Percentiles rank a stretch among this genome's conserved stretches.
These are phyloP conservation scores for Acanthoscelides obtectus DNA, from an alignment of 2,888 invertebrate species.

Conservation along the genomic window DNA sequence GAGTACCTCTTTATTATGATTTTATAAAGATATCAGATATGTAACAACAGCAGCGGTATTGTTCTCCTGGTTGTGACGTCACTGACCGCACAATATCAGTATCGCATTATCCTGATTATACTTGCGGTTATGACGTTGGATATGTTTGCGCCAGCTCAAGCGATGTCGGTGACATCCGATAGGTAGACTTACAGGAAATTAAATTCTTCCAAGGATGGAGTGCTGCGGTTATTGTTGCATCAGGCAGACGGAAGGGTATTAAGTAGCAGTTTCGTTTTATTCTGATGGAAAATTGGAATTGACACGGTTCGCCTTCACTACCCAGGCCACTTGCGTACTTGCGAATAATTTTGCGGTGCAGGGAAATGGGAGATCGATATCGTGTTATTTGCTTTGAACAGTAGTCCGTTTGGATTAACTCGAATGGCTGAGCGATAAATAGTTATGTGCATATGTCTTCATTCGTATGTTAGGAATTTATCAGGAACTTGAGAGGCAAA, in stretches of 20 bases:
- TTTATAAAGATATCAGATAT: too few relatives aligned
- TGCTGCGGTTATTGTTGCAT: neutral
- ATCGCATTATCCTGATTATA: neutral
- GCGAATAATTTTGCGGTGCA: neutral
- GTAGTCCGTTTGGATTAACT: neutral
- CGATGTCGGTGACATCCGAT: neutral
- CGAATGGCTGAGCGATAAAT: neutral
- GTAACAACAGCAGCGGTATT: neutral
- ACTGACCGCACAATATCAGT: neutral
- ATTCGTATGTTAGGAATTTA: too few relatives aligned
- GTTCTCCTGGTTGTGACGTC: neutral
- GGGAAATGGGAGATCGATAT: neutral
- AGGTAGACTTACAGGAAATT: slow-evolving; percentile 4
- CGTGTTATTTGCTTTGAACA: neutral
- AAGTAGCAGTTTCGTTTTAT: neutral
- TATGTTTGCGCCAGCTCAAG: neutral
- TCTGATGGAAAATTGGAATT: neutral
- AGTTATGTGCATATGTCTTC: too few relatives aligned
- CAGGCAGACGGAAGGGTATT: neutral
- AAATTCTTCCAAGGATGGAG: neutral
- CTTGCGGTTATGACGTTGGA: neutral
- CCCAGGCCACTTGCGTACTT: neutral
- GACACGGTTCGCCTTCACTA: neutral
- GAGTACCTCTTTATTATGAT: too few relatives aligned
- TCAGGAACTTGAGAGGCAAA: too few relatives aligned